Evolutionary conservation across 2,113 vertebrate species (phyloP).

Genomic region (Hirundichthys speculiger): DNA sequence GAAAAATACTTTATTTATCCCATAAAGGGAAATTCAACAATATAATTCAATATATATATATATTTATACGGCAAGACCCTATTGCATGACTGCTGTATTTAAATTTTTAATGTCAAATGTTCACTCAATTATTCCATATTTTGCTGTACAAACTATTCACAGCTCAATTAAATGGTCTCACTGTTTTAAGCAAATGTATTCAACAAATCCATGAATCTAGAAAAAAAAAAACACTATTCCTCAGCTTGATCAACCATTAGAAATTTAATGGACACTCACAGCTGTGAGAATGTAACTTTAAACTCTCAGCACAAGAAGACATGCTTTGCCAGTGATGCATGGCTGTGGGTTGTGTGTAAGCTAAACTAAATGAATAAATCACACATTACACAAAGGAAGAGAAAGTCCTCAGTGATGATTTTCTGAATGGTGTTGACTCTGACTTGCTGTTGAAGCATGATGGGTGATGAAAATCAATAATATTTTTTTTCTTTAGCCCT

Average conservation of each 20-base stretch:
- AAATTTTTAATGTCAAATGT: slow-evolving; percentile 7
- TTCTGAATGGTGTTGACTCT: slow-evolving; percentile 35
- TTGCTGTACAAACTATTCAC: neutral
- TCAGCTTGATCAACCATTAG: slow-evolving; percentile 17
- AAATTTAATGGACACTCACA: slow-evolving; percentile 22
- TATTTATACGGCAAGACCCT: too few relatives aligned
- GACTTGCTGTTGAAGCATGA: slow-evolving; percentile 38
- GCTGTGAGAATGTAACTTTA: neutral
- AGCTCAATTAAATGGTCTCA: slow-evolving; percentile 9
- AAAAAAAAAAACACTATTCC: slow-evolving; percentile 6
- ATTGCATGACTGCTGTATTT: neutral
- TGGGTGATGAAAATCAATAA: slow-evolving; percentile 54
- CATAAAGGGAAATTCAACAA: too few relatives aligned
- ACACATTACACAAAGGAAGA: slow-evolving; percentile 24
- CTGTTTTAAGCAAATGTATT: slow-evolving; percentile 23
- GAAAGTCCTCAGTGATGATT: slow-evolving; percentile 41
- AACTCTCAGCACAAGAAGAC: neutral
- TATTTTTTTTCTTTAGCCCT: slow-evolving; percentile 42
- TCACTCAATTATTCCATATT: slow-evolving; percentile 12
- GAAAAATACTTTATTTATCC: too few relatives aligned
- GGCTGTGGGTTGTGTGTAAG: slow-evolving; percentile 33
- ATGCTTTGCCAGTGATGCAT: slow-evolving; percentile 17
- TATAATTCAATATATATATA: too few relatives aligned
- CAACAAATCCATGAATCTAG: slow-evolving; percentile 22
- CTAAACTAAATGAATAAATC: slow-evolving; percentile 36